A percentile compares a stretch with the other conserved stretches of the same genome.
Conservation (phyloP, 1,140 invertebrate genomes). For the Micrasema longulum region DNA sequence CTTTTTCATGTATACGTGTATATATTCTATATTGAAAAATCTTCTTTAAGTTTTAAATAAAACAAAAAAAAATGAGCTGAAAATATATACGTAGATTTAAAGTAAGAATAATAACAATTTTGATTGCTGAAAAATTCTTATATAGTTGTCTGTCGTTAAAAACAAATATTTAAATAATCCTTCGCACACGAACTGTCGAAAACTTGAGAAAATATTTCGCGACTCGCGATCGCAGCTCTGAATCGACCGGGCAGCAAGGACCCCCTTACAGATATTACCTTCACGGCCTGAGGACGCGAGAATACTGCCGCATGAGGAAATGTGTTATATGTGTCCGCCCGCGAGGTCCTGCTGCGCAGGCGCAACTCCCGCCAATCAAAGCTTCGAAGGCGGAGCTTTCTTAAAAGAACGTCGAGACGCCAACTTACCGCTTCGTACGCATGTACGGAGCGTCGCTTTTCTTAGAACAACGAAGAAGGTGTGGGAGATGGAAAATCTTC, state of each 20-base stretch:
- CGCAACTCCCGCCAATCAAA: constrained; percentile 20
- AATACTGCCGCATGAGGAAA: constrained; percentile 33
- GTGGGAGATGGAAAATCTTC: constrained; percentile 4
- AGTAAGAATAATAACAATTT: too few species aligned
- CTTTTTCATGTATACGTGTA: too few species aligned
- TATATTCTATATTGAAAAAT: too few species aligned
- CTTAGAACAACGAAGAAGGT: constrained; percentile 20
- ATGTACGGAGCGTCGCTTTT: constrained; percentile 33
- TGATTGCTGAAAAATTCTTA: too few species aligned
- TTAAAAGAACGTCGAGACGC: constrained; percentile 17
- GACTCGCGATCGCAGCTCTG: not conserved
- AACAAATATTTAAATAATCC: too few species aligned
- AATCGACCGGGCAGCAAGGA: not conserved
- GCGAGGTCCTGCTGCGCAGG: not conserved
- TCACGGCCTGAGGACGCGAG: constrained; percentile 42
- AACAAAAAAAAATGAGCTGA: too few species aligned
- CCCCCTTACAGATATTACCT: constrained; percentile 4
- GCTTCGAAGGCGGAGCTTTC: constrained; percentile 20
- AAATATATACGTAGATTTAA: too few species aligned
- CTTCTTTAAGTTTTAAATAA: too few species aligned
- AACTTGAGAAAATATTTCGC: constrained; percentile 36
- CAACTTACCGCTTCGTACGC: constrained; percentile 25
- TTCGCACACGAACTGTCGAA: constrained; percentile 4
- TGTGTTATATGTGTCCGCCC: constrained; percentile 34
- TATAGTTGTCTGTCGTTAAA: too few species aligned